Conservation (phyloP, 2,113 vertebrate genomes). For the Hyaena hyaena region DNA sequence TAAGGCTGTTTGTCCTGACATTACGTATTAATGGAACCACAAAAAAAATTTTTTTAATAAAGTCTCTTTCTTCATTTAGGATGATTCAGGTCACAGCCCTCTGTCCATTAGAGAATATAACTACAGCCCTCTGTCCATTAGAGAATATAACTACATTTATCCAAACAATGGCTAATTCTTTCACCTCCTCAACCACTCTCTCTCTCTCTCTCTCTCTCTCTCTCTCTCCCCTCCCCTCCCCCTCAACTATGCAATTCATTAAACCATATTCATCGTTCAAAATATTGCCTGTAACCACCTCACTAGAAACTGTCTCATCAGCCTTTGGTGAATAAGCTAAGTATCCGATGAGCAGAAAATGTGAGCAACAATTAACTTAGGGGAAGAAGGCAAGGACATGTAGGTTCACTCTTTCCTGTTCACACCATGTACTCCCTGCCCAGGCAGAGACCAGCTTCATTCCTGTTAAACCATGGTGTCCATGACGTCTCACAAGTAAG, state of each 20-base stretch:
- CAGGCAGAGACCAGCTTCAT: not conserved
- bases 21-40: not conserved
- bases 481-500: not conserved
- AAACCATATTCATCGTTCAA: conserved; percentile 43
- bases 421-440: not conserved
- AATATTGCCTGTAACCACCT: conserved; percentile 22
- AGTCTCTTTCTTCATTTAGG: not conserved
- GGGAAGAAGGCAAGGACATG: not conserved
- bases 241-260: conserved; percentile 22
- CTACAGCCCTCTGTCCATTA: not conserved
- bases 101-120: conserved; percentile 18
- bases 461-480: not conserved
- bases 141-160: conserved; percentile 22
- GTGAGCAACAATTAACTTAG: conserved; percentile 15
- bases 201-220: not conserved
- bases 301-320: conserved; percentile 26
- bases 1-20: not conserved
- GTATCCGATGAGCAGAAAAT: conserved; percentile 25
- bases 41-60: not conserved
- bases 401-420: not conserved
- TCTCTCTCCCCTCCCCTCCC: not conserved
- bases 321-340: conserved; percentile 27
- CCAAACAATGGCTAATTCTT: not conserved
- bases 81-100: not conserved
- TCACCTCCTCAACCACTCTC: not conserved